A percentile compares a stretch with the other conserved stretches of the same genome.
Conservation (phyloP, 2,888 invertebrate species). For the Agonopterix heracliana region DNA sequence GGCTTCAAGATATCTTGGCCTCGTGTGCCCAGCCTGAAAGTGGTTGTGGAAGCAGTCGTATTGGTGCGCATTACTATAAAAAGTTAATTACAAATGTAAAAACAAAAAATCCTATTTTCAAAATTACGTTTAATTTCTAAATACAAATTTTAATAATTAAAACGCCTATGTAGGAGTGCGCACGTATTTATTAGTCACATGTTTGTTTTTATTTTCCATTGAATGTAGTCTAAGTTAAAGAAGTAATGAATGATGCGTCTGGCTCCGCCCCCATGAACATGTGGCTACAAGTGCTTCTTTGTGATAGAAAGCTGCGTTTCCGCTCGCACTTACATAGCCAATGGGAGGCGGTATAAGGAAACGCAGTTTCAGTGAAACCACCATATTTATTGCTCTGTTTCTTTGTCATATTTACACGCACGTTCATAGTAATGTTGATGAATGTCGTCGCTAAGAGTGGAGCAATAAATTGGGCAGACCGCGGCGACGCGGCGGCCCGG, state of each 20-base stretch:
- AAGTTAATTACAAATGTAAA: too few relatives aligned
- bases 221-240: constrained; percentile 28
- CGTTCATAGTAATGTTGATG: constrained; percentile 1
- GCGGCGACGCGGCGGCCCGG: constrained; percentile 7
- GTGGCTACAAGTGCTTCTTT: constrained; percentile 66
- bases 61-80: too few relatives aligned
- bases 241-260: constrained; percentile 13
- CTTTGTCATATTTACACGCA: constrained; percentile 8
- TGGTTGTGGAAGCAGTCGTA: too few relatives aligned
- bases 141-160: too few relatives aligned
- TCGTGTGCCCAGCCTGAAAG: too few relatives aligned
- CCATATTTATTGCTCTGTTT: constrained; percentile 43
- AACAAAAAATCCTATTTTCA: too few relatives aligned
- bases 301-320: constrained; percentile 56
- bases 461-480: constrained; percentile 34
- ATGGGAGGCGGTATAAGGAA: constrained; percentile 37
- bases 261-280: constrained; percentile 60
- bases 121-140: too few relatives aligned
- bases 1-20: too few relatives aligned
- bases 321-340: constrained; percentile 51
- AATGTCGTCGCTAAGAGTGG: constrained; percentile 20
- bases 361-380: constrained; percentile 45
- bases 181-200: constrained; percentile 71
- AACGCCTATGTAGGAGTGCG: constrained; percentile 49
- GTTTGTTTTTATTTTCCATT: constrained; percentile 56